These are phyloP conservation scores for Frankliniella intonsa DNA, from an alignment of 2,888 invertebrate genomes.

Conservation along the genomic window DNA sequence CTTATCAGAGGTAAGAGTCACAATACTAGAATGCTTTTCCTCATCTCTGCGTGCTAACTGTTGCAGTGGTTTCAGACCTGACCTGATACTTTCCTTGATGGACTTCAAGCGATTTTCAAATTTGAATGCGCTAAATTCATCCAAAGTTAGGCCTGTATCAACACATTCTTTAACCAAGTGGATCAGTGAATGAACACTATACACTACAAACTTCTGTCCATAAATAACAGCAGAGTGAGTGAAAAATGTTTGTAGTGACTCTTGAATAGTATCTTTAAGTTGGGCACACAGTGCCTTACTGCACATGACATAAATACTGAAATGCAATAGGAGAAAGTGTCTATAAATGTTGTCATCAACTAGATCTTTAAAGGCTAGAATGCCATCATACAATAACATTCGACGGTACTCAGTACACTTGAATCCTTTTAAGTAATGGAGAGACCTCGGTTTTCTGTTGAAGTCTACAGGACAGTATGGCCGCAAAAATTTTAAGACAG, in stretches of 20 bases:
- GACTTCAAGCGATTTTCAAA: conserved; percentile 6
- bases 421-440: not conserved
- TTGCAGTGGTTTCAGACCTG: too few species aligned
- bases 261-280: not conserved
- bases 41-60: not conserved
- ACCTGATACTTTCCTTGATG: not conserved
- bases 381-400: not conserved
- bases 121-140: not conserved
- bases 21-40: not conserved
- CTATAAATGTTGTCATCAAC: not conserved
- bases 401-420: not conserved
- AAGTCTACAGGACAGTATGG: not conserved
- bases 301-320: not conserved
- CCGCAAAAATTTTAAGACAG: not conserved
- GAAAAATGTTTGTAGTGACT: conserved; percentile 1
- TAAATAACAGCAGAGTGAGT: conserved; percentile 27
- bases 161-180: not conserved
- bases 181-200: not conserved
- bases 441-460: not conserved
- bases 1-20: not conserved
- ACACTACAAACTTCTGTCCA: conserved; percentile 10
- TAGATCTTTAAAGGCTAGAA: not conserved
- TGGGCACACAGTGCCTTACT: not conserved
- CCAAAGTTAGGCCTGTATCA: not conserved
- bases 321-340: conserved; percentile 25